Evolutionary conservation across 2,797 vertebrate genomes (phyloP), one percentile per base, ranked within the genome.

Genomic region (Falco columbarius): DNA sequence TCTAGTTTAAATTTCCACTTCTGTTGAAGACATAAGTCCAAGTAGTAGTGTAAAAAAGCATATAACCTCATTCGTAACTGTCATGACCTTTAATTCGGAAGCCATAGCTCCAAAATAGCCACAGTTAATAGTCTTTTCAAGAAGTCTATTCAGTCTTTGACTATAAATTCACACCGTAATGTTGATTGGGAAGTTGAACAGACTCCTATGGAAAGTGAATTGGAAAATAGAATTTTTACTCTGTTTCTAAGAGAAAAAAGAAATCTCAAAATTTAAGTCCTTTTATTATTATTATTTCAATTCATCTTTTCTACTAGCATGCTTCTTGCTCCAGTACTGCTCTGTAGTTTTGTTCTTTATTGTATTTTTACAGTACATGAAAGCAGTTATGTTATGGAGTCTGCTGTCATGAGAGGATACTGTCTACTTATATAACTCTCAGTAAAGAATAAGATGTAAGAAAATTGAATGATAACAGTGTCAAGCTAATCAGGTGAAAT

Each of bases 1-100:
- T 94, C 94, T 93, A 83, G 71, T 94, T 95, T 95, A 94, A 93
- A 96, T 96, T 95, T 96, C 86, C 84, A 86, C 94, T 95, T 92
- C 89, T 96, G 71, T 71, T 82, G 91, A 94, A 94, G 86, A 82
- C 56, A 3, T 77, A 77, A 93, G 92, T 93, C 93, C 76, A 55
- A 72, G 79, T 34, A 92, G 81, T 77, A 65, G 79, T 70, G 59
- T 87, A 89, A 97, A 93, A 96, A 93, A 92, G 61, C 89, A 70
- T 49, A 76, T 95, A 87, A 92, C 86, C 90, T 96, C 96, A 91
- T 96, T 94, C 94, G 89, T 96, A 96, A 89, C 95, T 94, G 95
- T 82, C 81, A 3, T 67, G 95, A 96, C 95, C 96, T 96, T 96
- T 93, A 87, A 91, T 89, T 91, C 89, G 80, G 79, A 92, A 95